Conservation (phyloP, 2,888 invertebrate species). For the Drosophila prolongata region DNA sequence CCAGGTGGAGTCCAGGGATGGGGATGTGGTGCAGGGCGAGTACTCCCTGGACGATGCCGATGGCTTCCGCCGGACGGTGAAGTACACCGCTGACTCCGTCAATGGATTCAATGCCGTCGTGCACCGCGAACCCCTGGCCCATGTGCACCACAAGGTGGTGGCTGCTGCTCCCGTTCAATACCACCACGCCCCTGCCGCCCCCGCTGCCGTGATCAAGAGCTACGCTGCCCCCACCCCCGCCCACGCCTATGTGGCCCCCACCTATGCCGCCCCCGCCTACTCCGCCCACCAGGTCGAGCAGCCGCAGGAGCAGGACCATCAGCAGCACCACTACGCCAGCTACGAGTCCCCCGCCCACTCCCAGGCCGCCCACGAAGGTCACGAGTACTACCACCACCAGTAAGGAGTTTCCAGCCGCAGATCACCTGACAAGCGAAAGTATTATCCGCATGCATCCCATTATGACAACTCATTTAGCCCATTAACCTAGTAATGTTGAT, state of each 20-base stretch:
- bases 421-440: slow-evolving; percentile 48
- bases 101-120: slow-evolving; percentile 84
- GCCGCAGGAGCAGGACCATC: slow-evolving; percentile 55
- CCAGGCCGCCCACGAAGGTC: slow-evolving; percentile 63
- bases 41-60: slow-evolving; percentile 84
- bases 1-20: slow-evolving; percentile 83
- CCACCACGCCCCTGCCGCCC: slow-evolving; percentile 62
- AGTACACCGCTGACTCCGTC: slow-evolving; percentile 83
- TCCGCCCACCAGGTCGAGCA: slow-evolving; percentile 54
- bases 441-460: slow-evolving; percentile 58
- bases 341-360: slow-evolving; percentile 66
- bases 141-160: slow-evolving; percentile 65
- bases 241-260: slow-evolving; percentile 58
- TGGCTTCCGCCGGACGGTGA: slow-evolving; percentile 83
- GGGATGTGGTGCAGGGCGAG: slow-evolving; percentile 84
- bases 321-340: slow-evolving; percentile 62
- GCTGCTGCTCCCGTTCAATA: slow-evolving; percentile 68
- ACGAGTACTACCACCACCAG: slow-evolving; percentile 76
- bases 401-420: slow-evolving; percentile 17
- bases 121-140: slow-evolving; percentile 77
- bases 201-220: slow-evolving; percentile 53
- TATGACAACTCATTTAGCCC: slow-evolving; percentile 33
- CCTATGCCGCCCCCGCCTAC: slow-evolving; percentile 57
- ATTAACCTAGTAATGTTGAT: slow-evolving; percentile 52
- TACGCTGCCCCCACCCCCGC: slow-evolving; percentile 56